Evolutionary conservation across 35 echinoderm and acorn worm species (phyloP), one percentile per base, ranked within the genome.

Genomic region (Ptychodera flava): DNA sequence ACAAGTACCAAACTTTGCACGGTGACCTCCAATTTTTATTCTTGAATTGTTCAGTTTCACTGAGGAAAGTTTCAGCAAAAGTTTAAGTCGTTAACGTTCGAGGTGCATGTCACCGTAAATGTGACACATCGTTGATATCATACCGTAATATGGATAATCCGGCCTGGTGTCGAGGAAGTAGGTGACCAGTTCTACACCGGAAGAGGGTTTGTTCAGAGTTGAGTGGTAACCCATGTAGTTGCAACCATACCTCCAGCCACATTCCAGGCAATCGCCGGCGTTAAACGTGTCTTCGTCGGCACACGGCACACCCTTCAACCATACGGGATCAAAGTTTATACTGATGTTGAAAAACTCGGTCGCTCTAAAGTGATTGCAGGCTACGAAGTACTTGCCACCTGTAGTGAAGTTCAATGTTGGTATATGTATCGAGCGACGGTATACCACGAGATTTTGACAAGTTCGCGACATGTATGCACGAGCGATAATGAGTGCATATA

Each of bases 351-450:
- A 94, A 78, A 91, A 91, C 31, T 97, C 89, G n/a, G 89, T 88
- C 0, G 92, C 84, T 79, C 95, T 52, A 1, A 97, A 31, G 83
- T 97, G 95, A 32, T 97, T 97, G n/a, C 95, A 97, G 0, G 90
- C 90, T 6, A 97, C 91, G 77, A 92, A 97, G 38, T 89, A 77
- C 27, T 93, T 92, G 36, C 83, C 95, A 31, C 89, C 95, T 97
- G 93, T 12, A 64, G 77, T 52, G 88, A 16, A 36, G n/a, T n/a
- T n/a, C n/a, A n/a, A n/a, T n/a, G n/a, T n/a, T n/a, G n/a, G n/a
- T n/a, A n/a, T n/a, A n/a, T n/a, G n/a, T n/a, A n/a, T n/a, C n/a
- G n/a, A n/a, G n/a, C n/a, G n/a, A n/a, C n/a, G n/a, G n/a, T n/a
- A n/a, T n/a, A n/a, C n/a, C n/a, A n/a, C n/a, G n/a, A n/a, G n/a